Base-by-base conservation (phyloP, 1,140 invertebrate genomes). In the Brachionus angularis region DNA sequence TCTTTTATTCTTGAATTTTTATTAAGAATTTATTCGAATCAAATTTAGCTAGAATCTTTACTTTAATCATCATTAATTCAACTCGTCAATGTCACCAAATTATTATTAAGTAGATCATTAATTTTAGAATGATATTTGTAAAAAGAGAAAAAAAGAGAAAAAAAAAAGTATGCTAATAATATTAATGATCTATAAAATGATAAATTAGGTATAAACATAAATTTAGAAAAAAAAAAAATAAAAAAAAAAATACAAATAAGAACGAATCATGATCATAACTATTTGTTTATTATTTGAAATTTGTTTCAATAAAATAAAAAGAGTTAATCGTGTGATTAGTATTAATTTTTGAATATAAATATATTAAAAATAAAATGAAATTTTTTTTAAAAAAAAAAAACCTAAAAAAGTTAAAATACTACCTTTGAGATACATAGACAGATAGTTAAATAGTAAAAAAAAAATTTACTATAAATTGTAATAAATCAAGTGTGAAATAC, bases 401-500 rank as follows among this genome's bases (percentile, higher is more conserved):
- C n/a, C n/a, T n/a, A 55, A 55, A 55, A 27, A 55, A 58, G 53
- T 36, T 58, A 36, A 58, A 23, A 58, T 58, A 58, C 53, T 58
- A 55, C 52, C 52, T 55, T 55, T 39, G 18, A 58, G 33, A 58
- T 21, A 58, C 23, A 58, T 7, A 58, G 53, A 58, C 21, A 58
- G 33, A 58, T 58, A 21, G 7, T 23, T 39, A 16, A 58, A 39
- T 23, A 58, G n/a, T n/a, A n/a, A n/a, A n/a, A n/a, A n/a, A n/a
- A n/a, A n/a, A n/a, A n/a, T n/a, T n/a, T n/a, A n/a, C n/a, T n/a
- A n/a, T n/a, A n/a, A n/a, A n/a, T n/a, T n/a, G n/a, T n/a, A n/a
- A 58, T 58, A 58, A 58, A 58, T 58, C 53, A 58, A 58, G 53
- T 58, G 53, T 58, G 53, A 58, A 58, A 58, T 39, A 58, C 53